Percentiles rank a stretch among this genome's conserved stretches.
These are phyloP conservation scores for Parnassius smintheus DNA, from an alignment of 2,888 invertebrate genomes.

Conservation along the genomic window DNA sequence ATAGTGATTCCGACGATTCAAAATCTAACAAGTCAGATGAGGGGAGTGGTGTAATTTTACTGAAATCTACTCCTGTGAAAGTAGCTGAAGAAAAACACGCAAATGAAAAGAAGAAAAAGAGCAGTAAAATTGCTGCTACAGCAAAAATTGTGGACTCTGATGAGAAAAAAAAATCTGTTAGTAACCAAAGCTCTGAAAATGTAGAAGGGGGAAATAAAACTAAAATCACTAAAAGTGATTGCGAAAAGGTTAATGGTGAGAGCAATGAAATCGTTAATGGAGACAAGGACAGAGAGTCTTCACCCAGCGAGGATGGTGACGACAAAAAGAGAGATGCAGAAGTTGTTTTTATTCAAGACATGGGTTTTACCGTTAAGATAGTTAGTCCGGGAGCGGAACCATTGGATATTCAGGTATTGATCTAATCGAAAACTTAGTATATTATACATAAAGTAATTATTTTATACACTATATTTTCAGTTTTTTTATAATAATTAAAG, in stretches of 20 bases:
- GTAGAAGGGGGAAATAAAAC: constrained; percentile 44
- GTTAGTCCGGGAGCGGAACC: constrained; percentile 94
- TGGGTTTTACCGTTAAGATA: constrained; percentile 96
- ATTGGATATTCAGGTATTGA: constrained; percentile 92
- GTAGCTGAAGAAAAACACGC: constrained; percentile 48
- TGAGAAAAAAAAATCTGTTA: constrained; percentile 53
- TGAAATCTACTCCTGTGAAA: constrained; percentile 49
- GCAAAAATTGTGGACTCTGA: constrained; percentile 56
- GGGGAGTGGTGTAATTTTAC: constrained; percentile 42
- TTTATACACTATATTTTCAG: neutral
- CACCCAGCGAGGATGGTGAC: constrained; percentile 76
- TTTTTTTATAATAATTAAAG: neutral
- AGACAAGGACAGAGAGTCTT: constrained; percentile 68
- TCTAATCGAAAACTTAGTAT: neutral
- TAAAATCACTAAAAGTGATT: constrained; percentile 44
- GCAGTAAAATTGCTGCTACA: constrained; percentile 52
- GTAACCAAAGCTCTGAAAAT: constrained; percentile 45
- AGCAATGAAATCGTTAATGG: constrained; percentile 59
- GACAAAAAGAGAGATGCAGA: constrained; percentile 86
- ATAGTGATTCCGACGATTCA: constrained; percentile 65
- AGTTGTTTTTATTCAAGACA: constrained; percentile 93
- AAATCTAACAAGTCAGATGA: constrained; percentile 70
- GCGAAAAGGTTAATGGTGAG: constrained; percentile 59
- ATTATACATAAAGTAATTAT: neutral
- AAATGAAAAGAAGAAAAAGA: constrained; percentile 63